A percentile compares a stretch with the other conserved stretches of the same genome.
These are phyloP conservation scores for Procambarus virginalis DNA, from an alignment of 1,140 invertebrate species.

Conservation along the genomic window DNA sequence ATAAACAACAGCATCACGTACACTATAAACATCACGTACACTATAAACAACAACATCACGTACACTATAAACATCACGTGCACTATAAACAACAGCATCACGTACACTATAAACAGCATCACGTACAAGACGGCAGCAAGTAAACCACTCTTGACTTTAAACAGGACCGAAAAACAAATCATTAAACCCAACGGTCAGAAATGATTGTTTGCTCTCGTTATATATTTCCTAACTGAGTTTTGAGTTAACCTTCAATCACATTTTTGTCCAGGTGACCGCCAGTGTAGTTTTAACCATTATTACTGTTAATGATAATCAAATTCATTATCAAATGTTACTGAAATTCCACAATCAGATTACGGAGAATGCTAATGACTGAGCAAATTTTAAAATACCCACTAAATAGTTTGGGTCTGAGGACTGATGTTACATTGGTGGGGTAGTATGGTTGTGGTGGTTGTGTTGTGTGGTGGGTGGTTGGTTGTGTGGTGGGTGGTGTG, in stretches of 20 bases:
- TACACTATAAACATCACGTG: too few species aligned
- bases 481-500: too few species aligned
- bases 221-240: neutral
- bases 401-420: neutral
- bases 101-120: neutral
- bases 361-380: neutral
- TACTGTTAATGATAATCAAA: constrained; percentile 3
- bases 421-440: neutral
- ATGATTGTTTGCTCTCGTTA: neutral
- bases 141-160: neutral
- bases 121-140: neutral
- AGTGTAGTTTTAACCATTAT: neutral
- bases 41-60: too few species aligned
- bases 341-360: constrained; percentile 5
- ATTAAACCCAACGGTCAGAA: neutral
- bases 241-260: neutral
- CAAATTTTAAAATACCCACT: neutral
- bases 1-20: too few species aligned
- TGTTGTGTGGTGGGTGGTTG: neutral
- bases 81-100: neutral
- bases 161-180: neutral
- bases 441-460: neutral
- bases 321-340: constrained; percentile 13
- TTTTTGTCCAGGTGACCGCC: neutral
- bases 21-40: too few species aligned